A percentile compares a stretch with the other conserved stretches of the same genome.
Evolutionary conservation across 2,113 vertebrate genomes (phyloP).

Genomic region (Orcinus orca): DNA sequence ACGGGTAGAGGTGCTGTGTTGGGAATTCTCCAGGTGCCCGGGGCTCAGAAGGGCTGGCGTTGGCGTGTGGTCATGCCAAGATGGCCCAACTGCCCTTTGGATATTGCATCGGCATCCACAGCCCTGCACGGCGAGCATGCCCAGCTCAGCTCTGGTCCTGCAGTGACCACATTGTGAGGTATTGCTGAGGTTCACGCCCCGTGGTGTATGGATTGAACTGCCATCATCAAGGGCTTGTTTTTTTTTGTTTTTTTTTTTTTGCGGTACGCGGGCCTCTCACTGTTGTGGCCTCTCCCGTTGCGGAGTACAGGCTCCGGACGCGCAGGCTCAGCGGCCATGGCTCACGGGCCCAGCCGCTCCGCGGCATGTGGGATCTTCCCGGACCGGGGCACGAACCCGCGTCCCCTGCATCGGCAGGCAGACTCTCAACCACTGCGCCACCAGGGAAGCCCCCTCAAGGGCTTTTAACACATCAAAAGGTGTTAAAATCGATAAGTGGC

Average conservation of each 20-base stretch:
- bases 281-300: too few relatives aligned
- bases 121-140: accelerated
- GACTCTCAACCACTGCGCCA: too few relatives aligned
- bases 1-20: accelerated
- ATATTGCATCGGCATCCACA: accelerated
- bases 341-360: too few relatives aligned
- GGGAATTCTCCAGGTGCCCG: accelerated
- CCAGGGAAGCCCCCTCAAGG: too few relatives aligned
- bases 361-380: too few relatives aligned
- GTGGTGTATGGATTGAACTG: neutral
- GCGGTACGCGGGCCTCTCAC: too few relatives aligned
- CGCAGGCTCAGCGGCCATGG: too few relatives aligned
- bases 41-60: accelerated
- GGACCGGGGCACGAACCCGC: too few relatives aligned
- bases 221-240: neutral
- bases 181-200: neutral
- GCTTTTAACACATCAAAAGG: neutral
- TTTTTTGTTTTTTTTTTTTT: neutral
- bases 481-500: neutral
- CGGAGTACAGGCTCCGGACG: too few relatives aligned
- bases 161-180: neutral
- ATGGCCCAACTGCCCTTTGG: neutral
- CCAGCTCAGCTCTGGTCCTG: neutral
- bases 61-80: neutral
- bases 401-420: too few relatives aligned